Evolutionary conservation across 2,888 invertebrate species (phyloP), one percentile per base, ranked within the genome.

Genomic region (Branchipolynoe longqiensis): DNA sequence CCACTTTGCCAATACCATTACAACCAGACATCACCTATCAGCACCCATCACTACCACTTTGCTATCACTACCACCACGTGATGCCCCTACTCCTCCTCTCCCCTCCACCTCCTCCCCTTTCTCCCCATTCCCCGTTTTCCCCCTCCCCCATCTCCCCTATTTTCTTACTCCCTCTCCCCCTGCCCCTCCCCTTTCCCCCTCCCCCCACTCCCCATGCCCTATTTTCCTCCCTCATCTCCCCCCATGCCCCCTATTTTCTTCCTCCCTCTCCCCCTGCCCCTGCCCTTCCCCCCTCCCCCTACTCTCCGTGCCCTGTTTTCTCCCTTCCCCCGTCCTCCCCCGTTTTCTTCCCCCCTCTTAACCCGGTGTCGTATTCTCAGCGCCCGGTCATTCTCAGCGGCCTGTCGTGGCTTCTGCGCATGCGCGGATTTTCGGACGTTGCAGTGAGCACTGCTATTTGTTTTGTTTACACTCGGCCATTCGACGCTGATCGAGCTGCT

Each of bases 261-360:
- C 56, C 56, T 25, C 56, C 2, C 56, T 25, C 56, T n/a, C 25
- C 59, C 14, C 25, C 25, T 25, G 4, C 25, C 25, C 59, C 25
- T 56, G 12, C 85, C 22, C 18, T 38, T 54, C 22, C 56, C 81
- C 14, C 40, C 85, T n/a, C 22, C 38, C 33, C 85, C 4, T 48
- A 18, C 59, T 62, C 82, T 28, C 83, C n/a, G n/a, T n/a, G n/a
- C n/a, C n/a, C n/a, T n/a, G n/a, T n/a, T 33, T 56, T 31, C 85
- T 22, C 85, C 33, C 83, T 83, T 83, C 56, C 83, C 1, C 83
- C 73, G n/a, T n/a, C 59, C 59, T n/a, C 59, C 4, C 4, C 59
- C 6, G 14, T 25, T 0, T 83, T 62, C 83, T 82, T 83, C 59
- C 85, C 12, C 38, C 59, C 59, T 59, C 59, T 59, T n/a, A n/a